Evolutionary conservation across 2,113 vertebrate genomes (phyloP), one percentile per base, ranked within the genome.

Genomic region (Cheilinus undulatus): DNA sequence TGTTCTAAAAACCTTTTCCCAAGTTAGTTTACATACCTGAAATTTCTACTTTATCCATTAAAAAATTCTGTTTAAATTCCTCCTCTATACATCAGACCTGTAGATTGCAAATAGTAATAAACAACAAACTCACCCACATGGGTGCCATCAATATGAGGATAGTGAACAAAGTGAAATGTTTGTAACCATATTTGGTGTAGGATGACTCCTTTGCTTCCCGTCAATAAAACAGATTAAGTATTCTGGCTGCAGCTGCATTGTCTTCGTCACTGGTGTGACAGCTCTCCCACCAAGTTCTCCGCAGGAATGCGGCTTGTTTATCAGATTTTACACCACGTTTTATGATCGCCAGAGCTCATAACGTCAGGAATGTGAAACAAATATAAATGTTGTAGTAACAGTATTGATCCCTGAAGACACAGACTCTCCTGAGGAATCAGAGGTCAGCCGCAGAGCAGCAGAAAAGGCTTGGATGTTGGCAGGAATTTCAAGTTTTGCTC

Each of bases 221-320:
- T 32, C 57, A 46, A 56, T 67, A 65, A 67, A 86, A 65, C 36
- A 69, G 42, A 83, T 84, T 12, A 71, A 71, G 43, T 12, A 27
- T 43, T 61, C 36, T 61, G 62, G 63, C 70, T 13, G 11, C 42
- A 52, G 73, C 68, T 65, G 73, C 58, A 53, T 80, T 76, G 60
- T 76, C 45, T 77, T 77, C 8, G 23, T 81, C 65, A 78, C 72
- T 28, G n/a, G 36, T 42, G 71, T 54, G 36, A 45, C 42, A n/a
- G 54, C 51, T 76, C 80, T 82, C 61, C 68, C 73, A 12, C 65
- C 19, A 32, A 54, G 70, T 6, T 59, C 46, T 32, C 77, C 72
- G 20, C 69, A 73, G 80, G 80, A 85, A 80, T 66, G 70, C 36
- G 22, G 27, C 7, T 26, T 73, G 73, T 82, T 83, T 73, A 78